phyloP scores from a whole-genome alignment of 2,888 invertebrate species.

The Apamea epomidion region DNA sequence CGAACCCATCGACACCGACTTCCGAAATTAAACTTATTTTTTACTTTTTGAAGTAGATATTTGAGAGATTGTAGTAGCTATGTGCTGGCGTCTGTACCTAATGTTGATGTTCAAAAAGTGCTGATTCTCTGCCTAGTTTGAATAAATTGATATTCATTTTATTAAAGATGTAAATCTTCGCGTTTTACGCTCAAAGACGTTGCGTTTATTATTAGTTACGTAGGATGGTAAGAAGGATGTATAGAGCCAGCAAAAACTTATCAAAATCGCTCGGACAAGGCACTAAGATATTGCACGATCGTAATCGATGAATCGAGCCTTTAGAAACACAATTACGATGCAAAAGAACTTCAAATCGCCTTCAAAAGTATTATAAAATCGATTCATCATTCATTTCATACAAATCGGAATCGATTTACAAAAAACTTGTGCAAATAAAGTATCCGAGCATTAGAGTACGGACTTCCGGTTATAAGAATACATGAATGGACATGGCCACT shows the following conservation, averaged over 20 bases:
- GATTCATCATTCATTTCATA: constrained; percentile 76
- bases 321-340: constrained; percentile 32
- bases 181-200: background rate
- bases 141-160: background rate
- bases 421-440: constrained; percentile 70
- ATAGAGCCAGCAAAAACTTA: background rate
- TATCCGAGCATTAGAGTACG: constrained; percentile 72
- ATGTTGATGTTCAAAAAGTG: too few relatives aligned
- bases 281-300: constrained; percentile 17
- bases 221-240: background rate
- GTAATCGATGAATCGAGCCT: constrained; percentile 23
- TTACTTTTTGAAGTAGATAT: too few relatives aligned
- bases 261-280: background rate
- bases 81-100: too few relatives aligned
- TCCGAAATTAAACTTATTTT: too few relatives aligned
- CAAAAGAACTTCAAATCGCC: constrained; percentile 61
- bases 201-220: background rate
- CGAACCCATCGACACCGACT: too few relatives aligned
- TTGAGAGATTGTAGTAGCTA: too few relatives aligned
- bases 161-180: background rate
- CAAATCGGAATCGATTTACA: constrained; percentile 61
- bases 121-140: background rate
- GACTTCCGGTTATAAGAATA: constrained; percentile 78
- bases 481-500: constrained; percentile 68
- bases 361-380: constrained; percentile 70